A percentile compares a stretch with the other conserved stretches of the same genome.
phyloP scores from a whole-genome alignment of 2,888 invertebrate genomes.

The Oscheius myriophilus region DNA sequence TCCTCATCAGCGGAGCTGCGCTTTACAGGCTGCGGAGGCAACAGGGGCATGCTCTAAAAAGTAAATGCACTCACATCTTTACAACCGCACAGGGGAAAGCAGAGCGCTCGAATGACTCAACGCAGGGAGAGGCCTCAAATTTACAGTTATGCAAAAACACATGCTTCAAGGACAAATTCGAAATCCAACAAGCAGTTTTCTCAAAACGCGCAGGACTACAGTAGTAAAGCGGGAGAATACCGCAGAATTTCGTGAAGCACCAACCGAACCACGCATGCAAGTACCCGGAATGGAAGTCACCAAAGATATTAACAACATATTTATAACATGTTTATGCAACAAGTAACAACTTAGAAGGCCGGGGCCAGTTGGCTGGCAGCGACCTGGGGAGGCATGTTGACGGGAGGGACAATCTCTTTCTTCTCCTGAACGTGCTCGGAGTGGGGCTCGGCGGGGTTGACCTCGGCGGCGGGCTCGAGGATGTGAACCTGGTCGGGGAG shows the following conservation, averaged over 20 bases:
- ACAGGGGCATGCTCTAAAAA: conserved; percentile 27
- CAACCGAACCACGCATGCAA: too few relatives aligned
- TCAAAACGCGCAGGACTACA: too few relatives aligned
- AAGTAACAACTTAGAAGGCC: conserved; percentile 30
- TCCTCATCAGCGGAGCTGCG: conserved; percentile 27
- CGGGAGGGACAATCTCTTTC: conserved; percentile 44
- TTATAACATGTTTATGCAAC: conserved; percentile 25
- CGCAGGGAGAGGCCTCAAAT: too few relatives aligned
- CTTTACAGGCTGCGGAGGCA: conserved; percentile 12
- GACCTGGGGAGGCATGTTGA: conserved; percentile 32
- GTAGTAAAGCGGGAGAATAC: too few relatives aligned
- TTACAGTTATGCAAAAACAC: too few relatives aligned
- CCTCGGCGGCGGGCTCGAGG: conserved; percentile 94
- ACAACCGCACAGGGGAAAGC: not conserved
- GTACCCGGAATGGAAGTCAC: too few relatives aligned
- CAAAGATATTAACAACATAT: not conserved
- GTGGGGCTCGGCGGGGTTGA: conserved; percentile 58
- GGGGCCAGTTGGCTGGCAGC: conserved; percentile 30
- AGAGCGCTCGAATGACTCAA: too few relatives aligned
- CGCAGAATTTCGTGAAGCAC: too few relatives aligned
- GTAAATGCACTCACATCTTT: conserved; percentile 21
- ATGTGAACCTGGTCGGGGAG: conserved; percentile 92
- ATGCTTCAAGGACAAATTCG: too few relatives aligned
- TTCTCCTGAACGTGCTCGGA: conserved; percentile 68
- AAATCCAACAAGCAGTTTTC: too few relatives aligned